Conservation (phyloP, 1,140 invertebrate genomes). For the Drosophila varians region DNA sequence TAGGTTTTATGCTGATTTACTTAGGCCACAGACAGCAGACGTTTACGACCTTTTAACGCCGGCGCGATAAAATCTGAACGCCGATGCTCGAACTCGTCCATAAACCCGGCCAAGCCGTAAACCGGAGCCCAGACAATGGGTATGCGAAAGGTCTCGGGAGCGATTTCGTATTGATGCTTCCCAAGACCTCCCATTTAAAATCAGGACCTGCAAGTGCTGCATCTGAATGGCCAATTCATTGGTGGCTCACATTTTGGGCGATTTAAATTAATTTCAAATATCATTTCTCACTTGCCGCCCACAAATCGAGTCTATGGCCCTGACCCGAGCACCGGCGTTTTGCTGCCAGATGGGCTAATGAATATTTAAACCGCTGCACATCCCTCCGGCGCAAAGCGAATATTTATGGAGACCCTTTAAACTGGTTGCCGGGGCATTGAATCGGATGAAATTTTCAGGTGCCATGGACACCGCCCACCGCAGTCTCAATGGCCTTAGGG, state of each 20-base stretch:
- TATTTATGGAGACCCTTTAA: slow-evolving; percentile 16
- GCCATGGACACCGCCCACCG: not conserved
- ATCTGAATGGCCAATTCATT: slow-evolving; percentile 50
- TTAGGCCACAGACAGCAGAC: slow-evolving; percentile 62
- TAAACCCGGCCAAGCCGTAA: slow-evolving; percentile 51
- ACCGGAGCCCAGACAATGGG: slow-evolving; percentile 46
- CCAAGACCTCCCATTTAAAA: not conserved
- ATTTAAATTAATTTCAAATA: slow-evolving; percentile 81
- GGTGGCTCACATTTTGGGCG: slow-evolving; percentile 62
- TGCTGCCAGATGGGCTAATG: slow-evolving; percentile 56
- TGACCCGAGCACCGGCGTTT: slow-evolving; percentile 36
- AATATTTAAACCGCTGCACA: slow-evolving; percentile 76
- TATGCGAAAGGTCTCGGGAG: slow-evolving; percentile 24
- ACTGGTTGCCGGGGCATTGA: slow-evolving; percentile 55
- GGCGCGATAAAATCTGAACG: slow-evolving; percentile 69
- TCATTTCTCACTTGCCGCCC: slow-evolving; percentile 63
- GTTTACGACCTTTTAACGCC: slow-evolving; percentile 74
- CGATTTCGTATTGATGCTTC: slow-evolving; percentile 29
- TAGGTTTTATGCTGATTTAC: slow-evolving; percentile 82
- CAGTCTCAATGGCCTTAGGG: not conserved
- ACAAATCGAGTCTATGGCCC: slow-evolving; percentile 20
- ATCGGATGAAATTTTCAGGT: slow-evolving; percentile 67
- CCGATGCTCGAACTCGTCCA: slow-evolving; percentile 16
- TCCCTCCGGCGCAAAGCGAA: slow-evolving; percentile 19
- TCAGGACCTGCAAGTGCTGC: slow-evolving; percentile 31